A percentile compares a stretch with the other conserved stretches of the same genome.
These are phyloP conservation scores for Sandelia bainsii DNA, from an alignment of 2,797 vertebrate genomes.

Conservation along the genomic window DNA sequence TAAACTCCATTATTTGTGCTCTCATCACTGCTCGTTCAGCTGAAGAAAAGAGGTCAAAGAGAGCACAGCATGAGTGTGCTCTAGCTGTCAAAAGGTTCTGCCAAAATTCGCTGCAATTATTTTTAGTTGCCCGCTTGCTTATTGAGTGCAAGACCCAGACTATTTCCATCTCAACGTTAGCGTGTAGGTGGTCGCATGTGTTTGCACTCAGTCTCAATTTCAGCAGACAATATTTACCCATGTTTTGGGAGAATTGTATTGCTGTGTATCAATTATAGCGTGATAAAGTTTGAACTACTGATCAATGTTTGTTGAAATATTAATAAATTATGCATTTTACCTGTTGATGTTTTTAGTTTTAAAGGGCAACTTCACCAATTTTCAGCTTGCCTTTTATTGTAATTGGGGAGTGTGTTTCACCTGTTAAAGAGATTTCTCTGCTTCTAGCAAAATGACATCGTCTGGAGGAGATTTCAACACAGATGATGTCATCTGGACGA, in stretches of 20 bases:
- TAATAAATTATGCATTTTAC: neutral
- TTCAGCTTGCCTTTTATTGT: too few relatives aligned
- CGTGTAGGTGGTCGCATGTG: slow-evolving; percentile 30
- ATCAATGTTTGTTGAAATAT: neutral
- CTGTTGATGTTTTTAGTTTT: neutral
- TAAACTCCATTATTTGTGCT: slow-evolving; percentile 59
- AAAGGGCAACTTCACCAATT: neutral
- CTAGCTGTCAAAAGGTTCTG: slow-evolving; percentile 68
- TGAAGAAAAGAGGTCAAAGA: slow-evolving; percentile 63
- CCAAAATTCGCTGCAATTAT: slow-evolving; percentile 66
- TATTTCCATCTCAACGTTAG: slow-evolving; percentile 32
- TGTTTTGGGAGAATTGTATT: slow-evolving; percentile 3
- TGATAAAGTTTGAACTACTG: neutral
- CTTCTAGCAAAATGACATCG: too few relatives aligned
- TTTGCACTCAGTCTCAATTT: slow-evolving; percentile 37
- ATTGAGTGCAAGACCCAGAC: slow-evolving; percentile 60
- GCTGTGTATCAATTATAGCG: neutral
- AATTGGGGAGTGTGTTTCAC: too few relatives aligned
- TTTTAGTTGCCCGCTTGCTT: slow-evolving; percentile 58
- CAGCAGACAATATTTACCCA: slow-evolving; percentile 26
- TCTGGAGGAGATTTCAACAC: too few relatives aligned
- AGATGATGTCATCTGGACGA: too few relatives aligned
- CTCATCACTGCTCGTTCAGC: slow-evolving; percentile 65
- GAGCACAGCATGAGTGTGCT: slow-evolving; percentile 51
- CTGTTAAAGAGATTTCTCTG: too few relatives aligned